phyloP scores from a whole-genome alignment of 2,113 vertebrate genomes.

The Epinephelus moara region DNA sequence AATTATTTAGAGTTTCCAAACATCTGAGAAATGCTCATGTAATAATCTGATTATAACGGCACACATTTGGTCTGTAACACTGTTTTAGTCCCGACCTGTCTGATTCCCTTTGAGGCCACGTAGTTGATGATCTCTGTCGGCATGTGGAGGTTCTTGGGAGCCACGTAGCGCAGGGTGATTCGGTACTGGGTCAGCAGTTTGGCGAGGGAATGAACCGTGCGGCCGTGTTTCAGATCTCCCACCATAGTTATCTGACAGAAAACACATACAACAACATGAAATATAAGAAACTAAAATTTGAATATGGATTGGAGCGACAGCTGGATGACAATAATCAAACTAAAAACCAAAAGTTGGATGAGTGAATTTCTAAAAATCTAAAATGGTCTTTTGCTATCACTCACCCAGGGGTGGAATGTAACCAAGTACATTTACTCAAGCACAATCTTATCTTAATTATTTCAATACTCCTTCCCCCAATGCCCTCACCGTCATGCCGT shows the following conservation, averaged over 20 bases:
- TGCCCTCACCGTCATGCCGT: conserved; percentile 94
- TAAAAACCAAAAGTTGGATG: not conserved
- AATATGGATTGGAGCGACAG: not conserved
- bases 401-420: too few relatives aligned
- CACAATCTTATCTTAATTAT: too few relatives aligned
- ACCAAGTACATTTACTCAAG: too few relatives aligned
- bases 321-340: not conserved
- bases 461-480: too few relatives aligned
- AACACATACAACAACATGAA: not conserved
- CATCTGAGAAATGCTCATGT: not conserved
- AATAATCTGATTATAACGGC: too few relatives aligned
- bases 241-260: conserved; percentile 94
- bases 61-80: not conserved
- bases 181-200: conserved; percentile 96
- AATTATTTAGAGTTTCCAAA: not conserved
- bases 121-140: conserved; percentile 90
- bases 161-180: conserved; percentile 93
- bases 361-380: too few relatives aligned
- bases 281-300: not conserved
- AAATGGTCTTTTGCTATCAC: too few relatives aligned
- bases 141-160: conserved; percentile 92
- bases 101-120: conserved; percentile 93
- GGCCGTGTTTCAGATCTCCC: conserved; percentile 96
- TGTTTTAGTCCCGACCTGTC: conserved; percentile 87
- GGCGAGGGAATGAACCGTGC: conserved; percentile 96